Evolutionary conservation across 2,797 vertebrate genomes (phyloP).

Genomic region (Alfaro cultratus): DNA sequence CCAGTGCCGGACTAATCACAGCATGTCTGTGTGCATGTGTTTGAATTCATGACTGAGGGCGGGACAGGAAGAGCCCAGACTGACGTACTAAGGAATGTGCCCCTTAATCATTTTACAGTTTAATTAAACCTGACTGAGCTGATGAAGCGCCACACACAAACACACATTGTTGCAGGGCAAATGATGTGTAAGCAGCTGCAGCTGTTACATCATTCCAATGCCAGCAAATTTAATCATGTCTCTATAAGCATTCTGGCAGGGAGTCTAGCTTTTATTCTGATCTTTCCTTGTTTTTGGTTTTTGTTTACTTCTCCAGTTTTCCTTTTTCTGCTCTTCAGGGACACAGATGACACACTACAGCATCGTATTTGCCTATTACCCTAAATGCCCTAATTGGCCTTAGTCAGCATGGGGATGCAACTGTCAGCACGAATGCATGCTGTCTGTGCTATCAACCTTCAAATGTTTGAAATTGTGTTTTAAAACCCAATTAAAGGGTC

Average conservation of each 20-base stretch:
- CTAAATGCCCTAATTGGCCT: slow-evolving; percentile 27
- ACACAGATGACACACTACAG: slow-evolving; percentile 9
- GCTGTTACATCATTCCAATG: slow-evolving; percentile 24
- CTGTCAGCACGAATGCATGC: slow-evolving; percentile 18
- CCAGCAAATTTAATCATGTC: slow-evolving; percentile 18
- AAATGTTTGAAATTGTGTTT: slow-evolving; percentile 4
- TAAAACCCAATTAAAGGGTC: background rate
- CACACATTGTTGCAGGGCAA: slow-evolving; percentile 18
- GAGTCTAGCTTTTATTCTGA: background rate
- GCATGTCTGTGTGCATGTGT: slow-evolving; percentile 6
- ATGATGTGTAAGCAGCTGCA: slow-evolving; percentile 42
- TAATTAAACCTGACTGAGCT: slow-evolving; percentile 66
- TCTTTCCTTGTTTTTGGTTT: slow-evolving; percentile 5
- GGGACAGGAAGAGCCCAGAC: slow-evolving; percentile 31
- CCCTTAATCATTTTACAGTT: slow-evolving; percentile 61
- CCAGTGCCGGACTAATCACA: slow-evolving; percentile 29
- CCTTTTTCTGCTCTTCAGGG: slow-evolving; percentile 8
- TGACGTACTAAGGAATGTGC: slow-evolving; percentile 42
- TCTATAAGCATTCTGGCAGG: slow-evolving; percentile 37
- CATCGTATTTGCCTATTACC: slow-evolving; percentile 28
- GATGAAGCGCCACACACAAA: slow-evolving; percentile 24
- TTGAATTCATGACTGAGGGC: slow-evolving; percentile 11
- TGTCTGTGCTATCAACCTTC: slow-evolving; percentile 8
- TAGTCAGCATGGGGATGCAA: slow-evolving; percentile 4
- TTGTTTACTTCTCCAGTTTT: slow-evolving; percentile 1